These are phyloP conservation scores for Agapostemon virescens DNA, from an alignment of 2,888 invertebrate genomes.

Conservation along the genomic window DNA sequence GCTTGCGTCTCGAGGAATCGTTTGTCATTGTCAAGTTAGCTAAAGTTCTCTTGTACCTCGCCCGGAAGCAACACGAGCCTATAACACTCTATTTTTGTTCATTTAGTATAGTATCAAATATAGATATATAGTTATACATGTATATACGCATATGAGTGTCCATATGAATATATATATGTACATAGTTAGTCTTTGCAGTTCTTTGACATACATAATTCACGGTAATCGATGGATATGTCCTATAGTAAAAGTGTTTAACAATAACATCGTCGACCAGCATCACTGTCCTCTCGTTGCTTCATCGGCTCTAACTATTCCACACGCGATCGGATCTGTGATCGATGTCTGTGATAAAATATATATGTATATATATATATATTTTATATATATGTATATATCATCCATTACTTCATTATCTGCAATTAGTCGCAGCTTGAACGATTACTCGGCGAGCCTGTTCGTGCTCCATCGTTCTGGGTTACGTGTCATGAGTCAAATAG, in stretches of 20 bases:
- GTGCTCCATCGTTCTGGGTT: neutral
- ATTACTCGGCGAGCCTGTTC: neutral
- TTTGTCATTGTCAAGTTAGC: constrained; percentile 47
- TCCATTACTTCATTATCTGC: neutral
- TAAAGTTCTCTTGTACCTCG: constrained; percentile 33
- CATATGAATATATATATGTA: constrained; percentile 43
- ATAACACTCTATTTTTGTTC: constrained; percentile 40
- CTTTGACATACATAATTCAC: constrained; percentile 55
- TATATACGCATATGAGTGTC: constrained; percentile 61
- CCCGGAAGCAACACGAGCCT: constrained; percentile 42
- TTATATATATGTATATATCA: too few species aligned
- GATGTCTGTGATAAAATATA: constrained; percentile 13
- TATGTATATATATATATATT: too few species aligned
- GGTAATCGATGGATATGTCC: constrained; percentile 62
- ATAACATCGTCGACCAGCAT: constrained; percentile 48
- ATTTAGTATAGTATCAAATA: constrained; percentile 71
- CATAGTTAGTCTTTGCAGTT: constrained; percentile 49
- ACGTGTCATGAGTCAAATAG: neutral
- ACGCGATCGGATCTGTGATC: constrained; percentile 3
- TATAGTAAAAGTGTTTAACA: constrained; percentile 54
- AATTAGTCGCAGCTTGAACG: constrained; percentile 8
- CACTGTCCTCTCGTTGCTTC: neutral
- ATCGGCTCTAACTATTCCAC: neutral
- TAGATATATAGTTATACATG: constrained; percentile 61
- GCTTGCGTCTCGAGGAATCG: constrained; percentile 29